phyloP scores from a whole-genome alignment of 2,888 invertebrate genomes.

The Balanococcus diminutus region DNA sequence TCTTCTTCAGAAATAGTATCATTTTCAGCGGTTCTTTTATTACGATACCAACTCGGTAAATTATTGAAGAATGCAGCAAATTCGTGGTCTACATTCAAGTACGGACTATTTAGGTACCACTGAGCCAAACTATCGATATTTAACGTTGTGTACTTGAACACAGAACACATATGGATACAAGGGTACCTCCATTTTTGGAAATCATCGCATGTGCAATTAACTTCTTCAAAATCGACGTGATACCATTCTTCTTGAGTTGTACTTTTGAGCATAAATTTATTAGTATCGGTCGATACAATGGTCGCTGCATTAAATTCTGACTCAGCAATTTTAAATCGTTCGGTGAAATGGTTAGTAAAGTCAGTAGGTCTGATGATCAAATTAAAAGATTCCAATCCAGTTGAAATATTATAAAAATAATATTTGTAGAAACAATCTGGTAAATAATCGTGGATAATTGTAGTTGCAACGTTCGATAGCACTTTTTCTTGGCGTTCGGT shows the following conservation, averaged over 20 bases:
- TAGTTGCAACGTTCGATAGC: not conserved
- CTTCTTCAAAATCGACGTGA: constrained; percentile 22
- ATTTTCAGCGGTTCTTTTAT: not conserved
- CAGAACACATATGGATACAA: constrained; percentile 28
- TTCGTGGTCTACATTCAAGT: not conserved
- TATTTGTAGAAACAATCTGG: not conserved
- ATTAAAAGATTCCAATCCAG: not conserved
- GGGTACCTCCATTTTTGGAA: constrained; percentile 28
- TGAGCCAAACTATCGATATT: constrained; percentile 2
- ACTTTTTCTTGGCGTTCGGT: not conserved
- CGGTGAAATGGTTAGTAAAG: not conserved
- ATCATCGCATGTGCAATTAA: constrained; percentile 16
- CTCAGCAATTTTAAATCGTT: not conserved
- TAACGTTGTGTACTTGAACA: not conserved
- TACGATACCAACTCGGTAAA: not conserved
- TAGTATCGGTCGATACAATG: not conserved
- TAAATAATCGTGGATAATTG: not conserved
- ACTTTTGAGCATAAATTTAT: constrained; percentile 25
- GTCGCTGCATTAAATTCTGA: not conserved
- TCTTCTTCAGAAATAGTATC: not conserved
- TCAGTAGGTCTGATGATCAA: not conserved
- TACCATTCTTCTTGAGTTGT: not conserved
- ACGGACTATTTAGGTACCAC: constrained; percentile 1
- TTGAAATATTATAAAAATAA: not conserved
- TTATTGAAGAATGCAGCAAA: not conserved